Evolutionary conservation across 1,140 invertebrate species (phyloP), one percentile per base, ranked within the genome.

Genomic region (Rhynchophorus ferrugineus): DNA sequence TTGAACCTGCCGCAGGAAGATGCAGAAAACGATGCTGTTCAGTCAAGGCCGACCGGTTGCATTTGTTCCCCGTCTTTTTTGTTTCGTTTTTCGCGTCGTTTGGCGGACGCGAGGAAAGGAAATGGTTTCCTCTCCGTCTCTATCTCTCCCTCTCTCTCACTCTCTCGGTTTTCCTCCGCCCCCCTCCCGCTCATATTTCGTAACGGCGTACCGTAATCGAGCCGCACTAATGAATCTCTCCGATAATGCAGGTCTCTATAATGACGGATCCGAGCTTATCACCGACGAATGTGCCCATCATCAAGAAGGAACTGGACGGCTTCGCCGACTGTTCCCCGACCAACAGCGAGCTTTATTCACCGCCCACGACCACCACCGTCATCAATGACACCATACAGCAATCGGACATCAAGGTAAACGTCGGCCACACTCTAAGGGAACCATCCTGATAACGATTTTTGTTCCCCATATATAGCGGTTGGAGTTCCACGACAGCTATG

Each of bases 221-320:
- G n/a, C n/a, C n/a, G n/a, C n/a, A n/a, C n/a, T n/a, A n/a, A n/a
- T n/a, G n/a, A n/a, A n/a, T n/a, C n/a, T n/a, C n/a, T n/a, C n/a
- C n/a, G n/a, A n/a, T n/a, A n/a, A n/a, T n/a, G n/a, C n/a, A 79
- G 77, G 76, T 78, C 52, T 78, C 75, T 53, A 78, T 78, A 74
- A 79, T 79, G 76, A 75, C 75, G 21, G 73, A 75, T 59, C 61
- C 59, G 45, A 70, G 75, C 21, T 67, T 71, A 39, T 70, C 68
- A 44, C 70, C 69, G 42, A 70, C 64, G 66, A 62, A 66, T 66
- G 66, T 75, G 59, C 67, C 73, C 3, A 72, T 70, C 48, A 78
- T 80, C 43, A 80, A 80, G 60, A 78, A 80, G 61, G 78, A 79
- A 73, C 44, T 74, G 67, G 66, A 72, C 64, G 48, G 66, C 62